Base-by-base conservation (phyloP, 2,888 invertebrate genomes). In the Craniophora ligustri region DNA sequence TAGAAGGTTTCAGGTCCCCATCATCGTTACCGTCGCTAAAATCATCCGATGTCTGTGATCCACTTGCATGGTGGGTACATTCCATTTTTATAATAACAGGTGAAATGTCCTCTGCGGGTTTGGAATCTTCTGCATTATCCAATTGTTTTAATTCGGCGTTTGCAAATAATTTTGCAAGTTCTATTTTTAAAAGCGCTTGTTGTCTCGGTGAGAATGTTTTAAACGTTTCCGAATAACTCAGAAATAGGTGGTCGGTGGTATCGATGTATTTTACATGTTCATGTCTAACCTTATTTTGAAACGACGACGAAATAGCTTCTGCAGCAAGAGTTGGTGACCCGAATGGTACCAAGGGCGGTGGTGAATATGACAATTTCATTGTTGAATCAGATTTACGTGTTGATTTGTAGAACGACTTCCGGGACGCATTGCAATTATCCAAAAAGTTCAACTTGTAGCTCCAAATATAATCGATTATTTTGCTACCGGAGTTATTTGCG, bases 131-230 rank as follows among this genome's bases (percentile, higher is more conserved):
- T 1, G 18, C 39, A 11, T 38, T 32, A 19, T 62, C 32, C 16
- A 64, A 30, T 11, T 45, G 58, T 58, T 55, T 40, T 16, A 77
- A 39, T 41, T 77, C 77, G 1, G 72, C 65, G 23, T 67, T 64
- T 5, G 75, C 67, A 50, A 77, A 77, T 46, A 77, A 55, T 49
- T 76, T 77, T 0, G 78, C 77, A n/a, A 77, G 54, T 50, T 76
- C 68, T n/a, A 77, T 42, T 57, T 77, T 77, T 36, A 77, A 31
- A 14, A 61, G 40, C 2, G 65, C 64, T 50, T 75, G 77, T 26
- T 67, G 61, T 32, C 65, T 63, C 1, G 40, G 48, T 15, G 73
- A 44, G 8, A 77, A 68, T 34, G 56, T 76, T 26, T 78, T 73
- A 39, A 77, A 75, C 2, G 76, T 76, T 13, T 65, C 65, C 0